A percentile compares a stretch with the other conserved stretches of the same genome.
phyloP scores from a whole-genome alignment of 1,140 invertebrate species.

The Drosophila eugracilis region DNA sequence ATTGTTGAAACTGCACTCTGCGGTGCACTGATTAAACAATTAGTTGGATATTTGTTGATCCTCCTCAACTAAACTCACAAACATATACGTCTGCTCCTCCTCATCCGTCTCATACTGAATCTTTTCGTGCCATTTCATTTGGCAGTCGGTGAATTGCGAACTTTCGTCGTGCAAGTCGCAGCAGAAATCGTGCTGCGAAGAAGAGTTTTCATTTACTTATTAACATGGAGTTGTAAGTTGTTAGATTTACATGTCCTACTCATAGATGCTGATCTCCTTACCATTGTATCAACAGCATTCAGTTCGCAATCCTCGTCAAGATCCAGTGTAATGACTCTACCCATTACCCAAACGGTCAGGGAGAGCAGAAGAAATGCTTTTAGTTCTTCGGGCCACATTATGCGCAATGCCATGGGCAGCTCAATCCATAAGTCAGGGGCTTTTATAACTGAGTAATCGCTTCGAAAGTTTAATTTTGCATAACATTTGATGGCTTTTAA shows the following conservation, averaged over 20 bases:
- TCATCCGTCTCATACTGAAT: slow-evolving; percentile 49
- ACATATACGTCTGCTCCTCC: slow-evolving; percentile 58
- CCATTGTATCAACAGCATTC: slow-evolving; percentile 58
- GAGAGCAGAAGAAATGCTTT: slow-evolving; percentile 12
- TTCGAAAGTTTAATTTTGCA: slow-evolving; percentile 56
- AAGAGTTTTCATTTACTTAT: too few relatives aligned
- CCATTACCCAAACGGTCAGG: background rate
- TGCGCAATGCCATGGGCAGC: slow-evolving; percentile 4
- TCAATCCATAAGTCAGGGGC: background rate
- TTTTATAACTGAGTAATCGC: slow-evolving; percentile 42
- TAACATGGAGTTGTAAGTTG: too few relatives aligned
- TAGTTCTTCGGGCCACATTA: slow-evolving; percentile 17
- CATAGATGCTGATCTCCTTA: slow-evolving; percentile 9
- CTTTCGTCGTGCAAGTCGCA: slow-evolving; percentile 66
- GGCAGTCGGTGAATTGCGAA: slow-evolving; percentile 47
- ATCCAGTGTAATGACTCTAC: slow-evolving; percentile 22
- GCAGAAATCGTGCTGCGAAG: slow-evolving; percentile 65
- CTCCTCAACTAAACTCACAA: slow-evolving; percentile 46
- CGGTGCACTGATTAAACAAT: slow-evolving; percentile 41
- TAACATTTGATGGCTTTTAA: slow-evolving; percentile 67
- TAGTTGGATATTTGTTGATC: too few relatives aligned
- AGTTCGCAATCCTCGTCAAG: slow-evolving; percentile 64
- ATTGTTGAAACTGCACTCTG: slow-evolving; percentile 61
- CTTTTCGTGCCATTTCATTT: slow-evolving; percentile 54
- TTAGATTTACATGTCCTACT: too few relatives aligned